Evolutionary conservation across 2,797 vertebrate species (phyloP).

Genomic region (Avahi laniger): DNA sequence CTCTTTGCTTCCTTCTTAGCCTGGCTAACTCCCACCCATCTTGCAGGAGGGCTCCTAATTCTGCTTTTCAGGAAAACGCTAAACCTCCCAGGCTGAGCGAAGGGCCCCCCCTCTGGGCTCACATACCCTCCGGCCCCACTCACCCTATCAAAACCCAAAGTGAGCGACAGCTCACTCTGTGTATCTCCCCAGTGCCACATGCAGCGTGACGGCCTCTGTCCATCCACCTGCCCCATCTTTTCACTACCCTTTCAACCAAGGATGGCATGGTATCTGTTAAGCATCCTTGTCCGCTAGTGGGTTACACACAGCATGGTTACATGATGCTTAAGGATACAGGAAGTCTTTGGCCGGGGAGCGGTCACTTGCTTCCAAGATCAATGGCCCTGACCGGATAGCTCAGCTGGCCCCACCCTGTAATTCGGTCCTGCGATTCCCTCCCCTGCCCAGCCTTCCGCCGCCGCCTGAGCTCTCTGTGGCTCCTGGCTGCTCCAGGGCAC

Average conservation of each 20-base stretch:
- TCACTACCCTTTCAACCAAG: neutral
- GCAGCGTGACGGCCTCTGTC: neutral
- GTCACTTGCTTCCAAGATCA: neutral
- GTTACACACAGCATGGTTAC: neutral
- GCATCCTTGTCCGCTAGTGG: neutral
- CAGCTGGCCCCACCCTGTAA: neutral
- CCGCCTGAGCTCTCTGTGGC: neutral
- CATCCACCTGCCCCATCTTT: neutral
- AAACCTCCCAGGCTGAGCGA: neutral
- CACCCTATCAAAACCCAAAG: neutral
- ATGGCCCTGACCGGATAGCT: neutral
- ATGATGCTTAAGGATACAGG: neutral
- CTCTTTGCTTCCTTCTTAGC: neutral
- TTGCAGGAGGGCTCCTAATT: neutral
- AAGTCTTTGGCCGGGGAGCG: neutral
- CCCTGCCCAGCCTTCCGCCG: neutral
- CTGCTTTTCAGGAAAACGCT: neutral
- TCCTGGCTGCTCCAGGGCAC: constrained; percentile 73
- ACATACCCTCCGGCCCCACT: neutral
- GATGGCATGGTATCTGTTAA: neutral
- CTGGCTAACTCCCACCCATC: neutral
- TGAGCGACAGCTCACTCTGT: neutral
- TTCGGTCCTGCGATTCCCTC: neutral
- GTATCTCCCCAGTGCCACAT: neutral
- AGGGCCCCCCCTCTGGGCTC: neutral